Base-by-base conservation (phyloP, 2,797 vertebrate species). In the Betta splendens region DNA sequence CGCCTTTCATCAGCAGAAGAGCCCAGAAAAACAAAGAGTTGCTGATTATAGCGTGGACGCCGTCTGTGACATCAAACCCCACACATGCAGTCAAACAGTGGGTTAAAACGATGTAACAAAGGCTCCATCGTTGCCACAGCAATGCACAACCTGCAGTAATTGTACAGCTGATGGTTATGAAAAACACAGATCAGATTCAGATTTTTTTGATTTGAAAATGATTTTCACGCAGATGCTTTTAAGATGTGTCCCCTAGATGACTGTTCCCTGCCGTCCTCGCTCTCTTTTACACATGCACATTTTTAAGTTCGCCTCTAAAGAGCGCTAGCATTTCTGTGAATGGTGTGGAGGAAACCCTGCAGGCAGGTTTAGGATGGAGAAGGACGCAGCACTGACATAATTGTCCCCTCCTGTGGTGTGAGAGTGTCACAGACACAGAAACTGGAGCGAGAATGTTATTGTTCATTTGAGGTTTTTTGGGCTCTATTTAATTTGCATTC, bases 321-420 rank as follows among this genome's bases (percentile, higher is more conserved):
- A 53, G 8, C n/a, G 6, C 22, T 2, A 3, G 4, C 2, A 1
- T 40, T 25, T 10, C 35, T 64, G 13, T 39, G 33, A 31, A 16
- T 1, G 2, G 18, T 52, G 18, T 51, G 39, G 18, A 47, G 9
- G 35, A 51, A 52, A 35, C 7, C 7, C 13, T 12, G 42, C 18
- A n/a, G 43, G 48, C 16, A 21, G 11, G 25, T 15, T 28, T 5
- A 2, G 22, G 26, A 62, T 33, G 17, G 29, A 68, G 29, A 32
- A 16, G 15, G 28, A 32, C 62, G 11, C 22, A 28, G 33, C 46
- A 22, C 36, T 18, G 39, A 49, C 53, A 45, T 79, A 72, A 69
- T 31, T 49, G 38, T 26, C 8, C 31, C 23, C 22, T 32, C 33
- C 23, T 32, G 16, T 55, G 62, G 60, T 49, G 38, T 20, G 11